Base-by-base conservation (phyloP, 2,797 vertebrate genomes). In the Lophius americanus region DNA sequence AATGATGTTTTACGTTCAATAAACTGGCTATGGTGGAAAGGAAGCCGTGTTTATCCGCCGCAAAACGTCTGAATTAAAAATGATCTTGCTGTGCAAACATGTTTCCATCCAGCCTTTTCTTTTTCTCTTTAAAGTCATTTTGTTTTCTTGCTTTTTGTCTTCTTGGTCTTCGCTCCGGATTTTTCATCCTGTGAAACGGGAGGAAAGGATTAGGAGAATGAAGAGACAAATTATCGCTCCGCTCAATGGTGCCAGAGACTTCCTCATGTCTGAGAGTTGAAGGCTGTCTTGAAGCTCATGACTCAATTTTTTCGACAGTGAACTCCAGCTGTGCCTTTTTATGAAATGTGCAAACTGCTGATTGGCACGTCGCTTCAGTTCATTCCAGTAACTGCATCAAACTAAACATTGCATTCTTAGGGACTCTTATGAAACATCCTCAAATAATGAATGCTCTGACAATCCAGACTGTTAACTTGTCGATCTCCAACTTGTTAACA, bases 141-240 rank as follows among this genome's bases (percentile, higher is more conserved):
- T 5, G 81, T 76, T 83, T 93, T 94, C 90, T 93, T 95, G 89
- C 50, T 77, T 90, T 91, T 93, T 52, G 81, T 64, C 73, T 69
- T 93, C 75, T 91, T 94, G 83, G 69, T 85, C 82, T 91, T 93
- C 5, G 77, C 82, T 71, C 86, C 92, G 2, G 86, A 68, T 86
- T 89, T 94, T 9, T 94, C 93, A 67, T 94, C 93, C 93, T 95
- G 90, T 64, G 60, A 87, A 87, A 79, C 12, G 75, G 84, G 38
- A 81, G 46, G 5, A 70, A 56, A 51, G 23, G 23, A 63, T 79
- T 41, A 83, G 35, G 47, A 63, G 51, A 55, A 57, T 2, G 14
- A 70, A 60, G 66, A 67, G 68, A 60, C 6, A 68, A 51, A 68
- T 78, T 52, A 85, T 79, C 46, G 33, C 41, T 71, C 7, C n/a